Conservation (phyloP, 2,797 vertebrate genomes). For the Tragelaphus oryx region DNA sequence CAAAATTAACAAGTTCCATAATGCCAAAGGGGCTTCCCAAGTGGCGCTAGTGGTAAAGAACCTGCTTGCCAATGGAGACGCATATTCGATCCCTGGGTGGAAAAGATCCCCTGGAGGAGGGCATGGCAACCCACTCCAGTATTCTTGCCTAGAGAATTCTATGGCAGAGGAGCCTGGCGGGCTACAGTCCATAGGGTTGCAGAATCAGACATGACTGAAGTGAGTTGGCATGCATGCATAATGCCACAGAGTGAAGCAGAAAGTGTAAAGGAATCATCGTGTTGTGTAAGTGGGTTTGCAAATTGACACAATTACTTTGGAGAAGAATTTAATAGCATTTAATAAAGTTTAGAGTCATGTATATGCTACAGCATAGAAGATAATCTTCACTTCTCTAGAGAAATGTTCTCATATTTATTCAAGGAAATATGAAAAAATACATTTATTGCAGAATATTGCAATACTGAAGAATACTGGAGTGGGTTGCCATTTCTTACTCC, state of each 20-base stretch:
- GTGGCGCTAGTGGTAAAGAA: not conserved
- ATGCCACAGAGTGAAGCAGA: not conserved
- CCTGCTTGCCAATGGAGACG: not conserved
- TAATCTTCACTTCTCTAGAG: not conserved
- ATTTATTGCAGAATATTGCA: not conserved
- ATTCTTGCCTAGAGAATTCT: not conserved
- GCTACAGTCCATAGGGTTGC: not conserved
- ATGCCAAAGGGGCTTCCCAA: not conserved
- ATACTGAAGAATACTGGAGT: not conserved
- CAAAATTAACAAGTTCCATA: not conserved
- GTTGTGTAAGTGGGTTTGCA: not conserved
- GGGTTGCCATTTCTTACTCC: not conserved
- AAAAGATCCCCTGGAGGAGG: not conserved
- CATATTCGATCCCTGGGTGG: not conserved
- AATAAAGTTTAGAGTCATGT: not conserved
- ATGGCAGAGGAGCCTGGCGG: not conserved
- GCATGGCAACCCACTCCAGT: not conserved
- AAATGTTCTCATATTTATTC: not conserved
- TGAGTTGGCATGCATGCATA: not conserved
- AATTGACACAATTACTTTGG: not conserved
- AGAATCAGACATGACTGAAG: not conserved
- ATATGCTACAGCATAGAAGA: not conserved
- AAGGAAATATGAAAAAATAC: not conserved
- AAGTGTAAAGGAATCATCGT: not conserved
- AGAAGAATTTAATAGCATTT: not conserved